A percentile compares a stretch with the other conserved stretches of the same genome.
These are phyloP conservation scores for Rhamphomyia laevipes DNA, from an alignment of 2,888 invertebrate genomes.

Conservation along the genomic window DNA sequence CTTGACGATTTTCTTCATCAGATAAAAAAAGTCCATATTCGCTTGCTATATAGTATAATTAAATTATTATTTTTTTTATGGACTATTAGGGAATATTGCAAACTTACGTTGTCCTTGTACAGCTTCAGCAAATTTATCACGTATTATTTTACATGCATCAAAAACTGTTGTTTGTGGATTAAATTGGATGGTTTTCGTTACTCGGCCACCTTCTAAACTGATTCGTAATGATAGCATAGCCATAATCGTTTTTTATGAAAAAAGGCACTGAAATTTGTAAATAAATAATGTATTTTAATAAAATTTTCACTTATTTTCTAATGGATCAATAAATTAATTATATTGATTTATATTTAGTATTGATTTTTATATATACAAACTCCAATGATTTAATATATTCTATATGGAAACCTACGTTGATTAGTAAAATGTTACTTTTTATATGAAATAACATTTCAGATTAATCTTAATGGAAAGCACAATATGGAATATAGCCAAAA, in stretches of 20 bases:
- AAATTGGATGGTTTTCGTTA: conserved; percentile 97
- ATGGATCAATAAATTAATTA: too few species aligned
- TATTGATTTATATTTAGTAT: too few species aligned
- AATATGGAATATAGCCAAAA: too few species aligned
- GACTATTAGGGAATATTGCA: background rate
- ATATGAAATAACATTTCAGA: too few species aligned
- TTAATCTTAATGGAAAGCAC: too few species aligned
- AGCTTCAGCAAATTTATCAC: conserved; percentile 90
- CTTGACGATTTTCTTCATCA: conserved; percentile 93
- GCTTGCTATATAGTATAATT: conserved; percentile 50
- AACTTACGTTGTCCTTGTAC: conserved; percentile 80
- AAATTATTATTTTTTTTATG: background rate
- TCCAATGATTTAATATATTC: too few species aligned
- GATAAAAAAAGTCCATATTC: conserved; percentile 95
- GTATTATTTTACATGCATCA: conserved; percentile 89
- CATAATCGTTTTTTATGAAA: conserved; percentile 25
- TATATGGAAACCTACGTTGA: too few species aligned
- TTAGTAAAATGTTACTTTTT: too few species aligned
- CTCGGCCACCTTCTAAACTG: conserved; percentile 74
- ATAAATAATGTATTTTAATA: conserved; percentile 1
- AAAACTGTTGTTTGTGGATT: conserved; percentile 90
- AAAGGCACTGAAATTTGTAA: conserved; percentile 28
- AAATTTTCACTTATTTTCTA: conserved; percentile 2
- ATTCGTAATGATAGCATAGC: conserved; percentile 66
- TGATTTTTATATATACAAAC: too few species aligned